A percentile compares a stretch with the other conserved stretches of the same genome.
phyloP scores from a whole-genome alignment of 2,888 invertebrate genomes.

The Cybosia mesomella region DNA sequence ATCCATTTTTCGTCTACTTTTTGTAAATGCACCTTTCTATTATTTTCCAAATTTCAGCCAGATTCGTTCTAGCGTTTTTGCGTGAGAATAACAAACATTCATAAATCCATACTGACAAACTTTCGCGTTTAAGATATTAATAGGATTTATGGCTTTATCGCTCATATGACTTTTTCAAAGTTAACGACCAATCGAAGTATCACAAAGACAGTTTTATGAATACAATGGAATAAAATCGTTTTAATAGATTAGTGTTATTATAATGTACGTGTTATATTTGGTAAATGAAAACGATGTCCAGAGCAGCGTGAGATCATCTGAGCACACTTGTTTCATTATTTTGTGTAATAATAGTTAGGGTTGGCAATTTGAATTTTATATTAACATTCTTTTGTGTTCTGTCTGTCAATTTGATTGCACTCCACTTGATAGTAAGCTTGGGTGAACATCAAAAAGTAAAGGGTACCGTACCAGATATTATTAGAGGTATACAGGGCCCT shows the following conservation, averaged over 20 bases:
- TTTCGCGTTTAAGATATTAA: too few species aligned
- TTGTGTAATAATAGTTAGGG: constrained; percentile 18
- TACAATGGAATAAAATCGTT: constrained; percentile 9
- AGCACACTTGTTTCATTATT: constrained; percentile 44
- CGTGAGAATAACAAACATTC: too few species aligned
- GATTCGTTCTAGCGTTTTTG: too few species aligned
- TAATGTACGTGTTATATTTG: constrained; percentile 28
- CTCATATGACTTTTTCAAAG: background rate
- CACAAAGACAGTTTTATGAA: background rate
- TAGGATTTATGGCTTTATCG: background rate
- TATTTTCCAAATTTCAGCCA: too few species aligned
- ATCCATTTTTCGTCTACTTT: too few species aligned
- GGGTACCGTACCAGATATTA: too few species aligned
- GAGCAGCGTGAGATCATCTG: constrained; percentile 67
- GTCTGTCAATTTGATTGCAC: too few species aligned
- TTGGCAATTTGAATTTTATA: constrained; percentile 12
- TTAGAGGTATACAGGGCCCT: too few species aligned
- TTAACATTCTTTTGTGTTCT: background rate
- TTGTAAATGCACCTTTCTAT: too few species aligned
- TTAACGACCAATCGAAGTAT: background rate
- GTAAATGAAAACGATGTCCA: constrained; percentile 24
- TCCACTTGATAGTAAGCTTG: too few species aligned
- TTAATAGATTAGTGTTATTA: constrained; percentile 26
- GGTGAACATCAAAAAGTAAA: too few species aligned
- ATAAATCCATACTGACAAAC: too few species aligned